Evolutionary conservation across 2,797 vertebrate species (phyloP), one percentile per base, ranked within the genome.

Genomic region (Ctenosaura bakeri): DNA sequence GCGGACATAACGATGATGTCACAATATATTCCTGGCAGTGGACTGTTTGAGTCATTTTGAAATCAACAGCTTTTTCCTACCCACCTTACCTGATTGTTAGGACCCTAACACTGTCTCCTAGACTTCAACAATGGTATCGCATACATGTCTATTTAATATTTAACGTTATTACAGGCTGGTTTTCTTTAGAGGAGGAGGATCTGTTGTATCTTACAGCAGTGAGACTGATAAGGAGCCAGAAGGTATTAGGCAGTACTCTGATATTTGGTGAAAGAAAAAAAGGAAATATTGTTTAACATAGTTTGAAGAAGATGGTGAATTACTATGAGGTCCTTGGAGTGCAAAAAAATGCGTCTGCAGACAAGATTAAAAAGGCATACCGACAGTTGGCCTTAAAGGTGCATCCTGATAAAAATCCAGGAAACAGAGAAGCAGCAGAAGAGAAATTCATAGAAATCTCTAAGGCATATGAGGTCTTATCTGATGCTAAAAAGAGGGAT

Each of bases 331-430:
- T 93, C 78, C 78, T 94, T 12, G 83, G 84, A 42, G 83, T 94
- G 29, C 91, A 95, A 94, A 94, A 78, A 32, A 54, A 29, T 84
- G 85, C 92, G 0, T 95, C 95, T 86, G 73, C 74, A 38, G 90
- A 83, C 73, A 76, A 88, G 22, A 92, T 93, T 91, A 94, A 95
- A 93, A 95, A 91, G 88, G 94, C 90, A 38, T 93, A 93, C 92
- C 96, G 97, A 94, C 98, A 98, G 91, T 96, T 98, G 73, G 97
- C 97, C 0, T 90, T 98, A 90, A 98, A 97, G 91, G 97, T 98
- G 32, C 97, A 97, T 91, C 98, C 98, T 22, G 98, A 98, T 94
- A 98, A 98, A 96, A 98, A 98, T 94, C 97, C 97, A 0, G 97
- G 98, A 91, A 98, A 98, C 83, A 97, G 96, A 1, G 97, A 98